Evolutionary conservation across 2,113 vertebrate genomes (phyloP).

Genomic region (Gobiocypris rarus): DNA sequence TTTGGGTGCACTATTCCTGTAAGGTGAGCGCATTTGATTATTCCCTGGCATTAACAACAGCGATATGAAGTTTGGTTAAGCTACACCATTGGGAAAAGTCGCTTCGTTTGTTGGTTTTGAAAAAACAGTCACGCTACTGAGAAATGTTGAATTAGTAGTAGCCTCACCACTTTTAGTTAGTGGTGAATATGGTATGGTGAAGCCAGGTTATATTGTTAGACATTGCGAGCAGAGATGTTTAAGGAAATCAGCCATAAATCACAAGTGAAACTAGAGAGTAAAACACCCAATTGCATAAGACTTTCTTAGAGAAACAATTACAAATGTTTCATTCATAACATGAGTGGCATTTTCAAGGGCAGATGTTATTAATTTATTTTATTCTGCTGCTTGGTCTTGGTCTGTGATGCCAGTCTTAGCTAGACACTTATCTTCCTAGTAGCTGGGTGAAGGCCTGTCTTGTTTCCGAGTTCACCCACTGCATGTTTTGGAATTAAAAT

Average conservation of each 20-base stretch:
- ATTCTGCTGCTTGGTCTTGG: slow-evolving; percentile 20
- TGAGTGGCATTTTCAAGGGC: slow-evolving; percentile 17
- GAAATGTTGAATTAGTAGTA: neutral
- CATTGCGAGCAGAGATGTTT: slow-evolving; percentile 53
- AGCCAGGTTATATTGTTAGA: slow-evolving; percentile 65
- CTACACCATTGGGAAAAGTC: neutral
- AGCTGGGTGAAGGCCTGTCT: slow-evolving; percentile 1
- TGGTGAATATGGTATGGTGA: slow-evolving; percentile 18
- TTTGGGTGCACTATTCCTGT: too few relatives aligned
- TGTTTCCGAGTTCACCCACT: slow-evolving; percentile 8
- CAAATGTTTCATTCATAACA: slow-evolving; percentile 30
- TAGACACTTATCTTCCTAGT: neutral
- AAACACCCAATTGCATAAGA: slow-evolving; percentile 10
- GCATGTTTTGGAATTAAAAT: slow-evolving; percentile 36
- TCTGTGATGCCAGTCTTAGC: slow-evolving; percentile 14
- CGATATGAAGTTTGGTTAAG: neutral
- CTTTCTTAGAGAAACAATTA: slow-evolving; percentile 33
- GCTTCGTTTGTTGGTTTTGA: neutral
- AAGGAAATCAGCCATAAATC: slow-evolving; percentile 20
- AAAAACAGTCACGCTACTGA: neutral
- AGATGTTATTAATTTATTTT: slow-evolving; percentile 41
- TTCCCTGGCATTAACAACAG: neutral
- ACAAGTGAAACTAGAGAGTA: neutral
- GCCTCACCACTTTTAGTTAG: too few relatives aligned
- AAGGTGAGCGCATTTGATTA: neutral